phyloP scores from a whole-genome alignment of 2,888 invertebrate genomes.

The Brassicogethes aeneus region DNA sequence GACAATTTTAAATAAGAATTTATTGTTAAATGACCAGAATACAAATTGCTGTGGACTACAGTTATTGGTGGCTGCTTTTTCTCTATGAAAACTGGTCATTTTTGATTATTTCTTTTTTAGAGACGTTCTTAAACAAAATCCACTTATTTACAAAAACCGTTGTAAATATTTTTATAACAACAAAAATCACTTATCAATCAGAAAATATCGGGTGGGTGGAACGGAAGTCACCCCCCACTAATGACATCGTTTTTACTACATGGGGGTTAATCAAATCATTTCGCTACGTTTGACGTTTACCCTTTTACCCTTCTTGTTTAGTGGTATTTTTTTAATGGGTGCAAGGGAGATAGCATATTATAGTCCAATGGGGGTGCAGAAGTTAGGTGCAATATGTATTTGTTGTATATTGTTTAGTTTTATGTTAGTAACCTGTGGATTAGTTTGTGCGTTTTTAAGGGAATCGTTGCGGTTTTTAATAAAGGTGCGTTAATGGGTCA shows the following conservation, averaged over 20 bases:
- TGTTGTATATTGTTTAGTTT: slow-evolving; percentile 26
- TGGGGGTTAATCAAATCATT: slow-evolving; percentile 25
- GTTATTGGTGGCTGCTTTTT: too few relatives aligned
- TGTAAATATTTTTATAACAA: too few relatives aligned
- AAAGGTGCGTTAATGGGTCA: too few relatives aligned
- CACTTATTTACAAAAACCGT: too few relatives aligned
- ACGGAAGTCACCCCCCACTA: slow-evolving; percentile 11
- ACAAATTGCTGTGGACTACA: too few relatives aligned
- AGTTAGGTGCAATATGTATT: slow-evolving; percentile 30
- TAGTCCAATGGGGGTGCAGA: slow-evolving; percentile 25
- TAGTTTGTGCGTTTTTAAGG: slow-evolving; percentile 4
- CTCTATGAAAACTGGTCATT: too few relatives aligned
- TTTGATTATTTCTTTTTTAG: too few relatives aligned
- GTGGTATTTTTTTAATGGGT: background rate
- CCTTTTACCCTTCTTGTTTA: background rate
- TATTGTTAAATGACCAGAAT: too few relatives aligned
- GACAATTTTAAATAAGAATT: too few relatives aligned
- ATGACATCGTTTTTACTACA: slow-evolving; percentile 16
- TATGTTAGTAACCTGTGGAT: slow-evolving; percentile 25
- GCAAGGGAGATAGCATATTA: slow-evolving; percentile 4
- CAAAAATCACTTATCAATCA: slow-evolving; percentile 24
- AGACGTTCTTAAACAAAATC: too few relatives aligned
- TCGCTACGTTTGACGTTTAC: slow-evolving; percentile 17
- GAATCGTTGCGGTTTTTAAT: too few relatives aligned
- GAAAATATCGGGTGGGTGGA: slow-evolving; percentile 13